These are phyloP conservation scores for Epinephelus awoara DNA, from an alignment of 2,797 vertebrate species.

Conservation along the genomic window DNA sequence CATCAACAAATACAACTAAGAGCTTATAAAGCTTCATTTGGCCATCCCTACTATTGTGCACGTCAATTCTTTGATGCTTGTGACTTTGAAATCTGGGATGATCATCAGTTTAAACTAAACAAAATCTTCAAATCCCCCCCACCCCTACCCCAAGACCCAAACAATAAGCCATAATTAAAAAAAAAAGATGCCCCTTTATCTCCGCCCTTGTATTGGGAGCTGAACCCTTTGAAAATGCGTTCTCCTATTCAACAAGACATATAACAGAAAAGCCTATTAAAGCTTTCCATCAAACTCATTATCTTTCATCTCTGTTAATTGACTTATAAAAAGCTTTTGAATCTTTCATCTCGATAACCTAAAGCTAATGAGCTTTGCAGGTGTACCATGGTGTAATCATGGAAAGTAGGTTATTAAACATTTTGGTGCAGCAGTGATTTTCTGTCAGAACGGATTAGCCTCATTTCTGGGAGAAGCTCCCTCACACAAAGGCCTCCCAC, in stretches of 20 bases:
- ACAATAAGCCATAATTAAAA: conserved; percentile 1
- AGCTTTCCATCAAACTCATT: conserved; percentile 54
- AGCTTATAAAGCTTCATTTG: too few relatives aligned
- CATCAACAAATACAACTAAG: too few relatives aligned
- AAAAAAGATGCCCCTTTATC: neutral
- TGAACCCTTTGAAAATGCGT: conserved; percentile 10
- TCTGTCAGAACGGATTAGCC: conserved; percentile 54
- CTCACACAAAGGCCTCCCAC: conserved; percentile 32
- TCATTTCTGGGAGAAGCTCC: conserved; percentile 25
- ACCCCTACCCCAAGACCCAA: neutral
- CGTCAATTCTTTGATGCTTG: neutral
- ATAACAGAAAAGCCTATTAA: conserved; percentile 48
- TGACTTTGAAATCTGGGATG: neutral
- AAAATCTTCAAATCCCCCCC: neutral
- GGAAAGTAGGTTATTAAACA: conserved; percentile 58
- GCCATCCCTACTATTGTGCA: neutral
- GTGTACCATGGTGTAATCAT: conserved; percentile 53
- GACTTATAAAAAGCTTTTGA: conserved; percentile 41
- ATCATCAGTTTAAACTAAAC: neutral
- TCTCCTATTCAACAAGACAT: conserved; percentile 22
- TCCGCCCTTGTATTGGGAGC: neutral
- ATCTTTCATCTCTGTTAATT: conserved; percentile 56
- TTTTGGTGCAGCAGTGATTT: conserved; percentile 56
- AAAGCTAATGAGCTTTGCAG: conserved; percentile 63
- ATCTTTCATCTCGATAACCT: conserved; percentile 52